Evolutionary conservation across 2,888 invertebrate species (phyloP).

Genomic region (Perizoma flavofasciatum): DNA sequence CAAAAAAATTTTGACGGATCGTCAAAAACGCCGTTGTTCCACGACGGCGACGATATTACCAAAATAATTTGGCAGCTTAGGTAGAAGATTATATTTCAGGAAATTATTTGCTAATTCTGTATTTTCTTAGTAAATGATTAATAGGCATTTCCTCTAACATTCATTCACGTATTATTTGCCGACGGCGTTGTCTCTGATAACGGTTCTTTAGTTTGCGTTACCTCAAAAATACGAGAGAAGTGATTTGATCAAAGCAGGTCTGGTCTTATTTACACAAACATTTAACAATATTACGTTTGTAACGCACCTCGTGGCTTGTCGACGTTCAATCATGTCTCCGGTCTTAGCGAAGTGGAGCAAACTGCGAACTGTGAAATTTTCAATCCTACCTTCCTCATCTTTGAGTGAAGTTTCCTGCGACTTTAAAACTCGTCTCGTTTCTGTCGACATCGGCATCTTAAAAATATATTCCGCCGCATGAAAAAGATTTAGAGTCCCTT

Average conservation of each 20-base stretch:
- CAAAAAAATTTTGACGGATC: too few species aligned
- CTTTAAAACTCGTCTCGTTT: constrained; percentile 30
- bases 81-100: too few species aligned
- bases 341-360: constrained; percentile 46
- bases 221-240: constrained; percentile 24
- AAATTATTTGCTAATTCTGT: too few species aligned
- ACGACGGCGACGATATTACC: too few species aligned
- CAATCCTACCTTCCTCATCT: constrained; percentile 34
- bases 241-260: constrained; percentile 13
- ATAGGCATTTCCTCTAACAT: constrained; percentile 11
- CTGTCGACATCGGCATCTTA: constrained; percentile 31
- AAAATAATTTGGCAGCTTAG: too few species aligned
- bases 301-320: constrained; percentile 43
- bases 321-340: constrained; percentile 48
- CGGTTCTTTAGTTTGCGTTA: constrained; percentile 19
- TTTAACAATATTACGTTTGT: constrained; percentile 50
- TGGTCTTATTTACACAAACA: constrained; percentile 49
- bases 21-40: too few species aligned
- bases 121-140: neutral
- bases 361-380: constrained; percentile 30
- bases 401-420: constrained; percentile 44
- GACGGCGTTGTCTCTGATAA: constrained; percentile 16
- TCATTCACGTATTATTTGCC: constrained; percentile 22
- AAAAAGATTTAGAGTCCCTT: constrained; percentile 33
- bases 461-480: constrained; percentile 35